Evolutionary conservation across 2,797 vertebrate species (phyloP).

Genomic region (Enteromius paludinosus): DNA sequence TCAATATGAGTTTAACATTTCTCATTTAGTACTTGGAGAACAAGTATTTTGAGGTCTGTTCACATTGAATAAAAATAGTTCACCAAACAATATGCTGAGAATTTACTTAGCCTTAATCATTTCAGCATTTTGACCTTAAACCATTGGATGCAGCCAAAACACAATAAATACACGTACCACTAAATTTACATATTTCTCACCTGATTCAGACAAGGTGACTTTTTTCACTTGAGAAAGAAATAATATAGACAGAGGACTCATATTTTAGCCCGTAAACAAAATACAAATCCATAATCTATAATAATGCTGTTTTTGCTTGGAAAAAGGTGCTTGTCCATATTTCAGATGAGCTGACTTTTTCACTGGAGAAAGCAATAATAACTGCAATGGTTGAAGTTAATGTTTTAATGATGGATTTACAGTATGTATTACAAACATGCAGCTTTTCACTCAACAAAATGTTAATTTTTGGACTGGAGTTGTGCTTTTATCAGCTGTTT

Average conservation of each 20-base stretch:
- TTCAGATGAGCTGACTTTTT: neutral
- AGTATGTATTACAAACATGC: neutral
- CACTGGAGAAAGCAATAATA: neutral
- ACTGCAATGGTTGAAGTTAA: neutral
- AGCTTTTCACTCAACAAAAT: neutral
- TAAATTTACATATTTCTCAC: neutral
- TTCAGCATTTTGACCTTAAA: neutral
- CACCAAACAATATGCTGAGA: neutral
- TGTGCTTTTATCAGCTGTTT: constrained; percentile 1
- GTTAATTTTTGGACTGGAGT: neutral
- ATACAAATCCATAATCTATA: neutral
- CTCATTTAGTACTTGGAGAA: neutral
- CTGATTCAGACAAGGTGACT: neutral
- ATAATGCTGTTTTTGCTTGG: neutral
- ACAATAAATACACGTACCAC: neutral
- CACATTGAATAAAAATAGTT: neutral
- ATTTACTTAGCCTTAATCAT: neutral
- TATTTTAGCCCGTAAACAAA: neutral
- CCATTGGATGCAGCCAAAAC: neutral
- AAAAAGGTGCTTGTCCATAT: no score
- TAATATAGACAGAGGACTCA: neutral
- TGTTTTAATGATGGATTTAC: neutral
- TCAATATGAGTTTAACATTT: neutral
- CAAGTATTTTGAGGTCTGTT: neutral
- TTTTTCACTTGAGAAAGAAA: neutral